A percentile compares a stretch with the other conserved stretches of the same genome.
phyloP scores from a whole-genome alignment of 2,113 vertebrate species.

The Coptodon bakossiorum region DNA sequence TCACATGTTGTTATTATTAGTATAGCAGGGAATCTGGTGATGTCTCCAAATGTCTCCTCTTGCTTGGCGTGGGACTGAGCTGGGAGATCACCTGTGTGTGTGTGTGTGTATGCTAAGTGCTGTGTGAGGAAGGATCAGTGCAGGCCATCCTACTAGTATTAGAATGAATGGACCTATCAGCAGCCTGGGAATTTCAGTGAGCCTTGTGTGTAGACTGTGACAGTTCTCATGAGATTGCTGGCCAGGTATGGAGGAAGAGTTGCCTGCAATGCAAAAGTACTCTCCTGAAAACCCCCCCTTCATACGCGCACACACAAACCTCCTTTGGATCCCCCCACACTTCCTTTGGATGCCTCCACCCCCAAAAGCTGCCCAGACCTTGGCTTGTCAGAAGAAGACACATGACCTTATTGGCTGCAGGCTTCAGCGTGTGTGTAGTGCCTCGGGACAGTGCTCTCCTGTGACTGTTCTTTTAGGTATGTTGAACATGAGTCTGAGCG shows the following conservation, averaged over 20 bases:
- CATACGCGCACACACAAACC: accelerated
- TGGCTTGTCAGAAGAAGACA: constrained; percentile 45
- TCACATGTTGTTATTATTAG: neutral
- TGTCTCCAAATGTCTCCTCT: neutral
- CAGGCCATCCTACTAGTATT: neutral
- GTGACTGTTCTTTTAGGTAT: neutral
- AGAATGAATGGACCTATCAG: neutral
- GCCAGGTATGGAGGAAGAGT: neutral
- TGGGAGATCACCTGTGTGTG: neutral
- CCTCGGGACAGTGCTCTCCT: neutral
- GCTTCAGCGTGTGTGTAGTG: constrained; percentile 17
- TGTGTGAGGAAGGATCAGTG: neutral
- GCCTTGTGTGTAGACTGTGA: neutral
- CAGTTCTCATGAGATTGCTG: constrained; percentile 1
- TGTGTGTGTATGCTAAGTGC: neutral
- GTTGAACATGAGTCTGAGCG: neutral
- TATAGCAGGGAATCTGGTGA: neutral
- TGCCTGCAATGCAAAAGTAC: neutral
- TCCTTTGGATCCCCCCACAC: neutral
- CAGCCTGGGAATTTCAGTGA: neutral
- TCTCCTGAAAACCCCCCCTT: neutral
- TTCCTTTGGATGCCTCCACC: neutral
- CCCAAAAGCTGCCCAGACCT: neutral
- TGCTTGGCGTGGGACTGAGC: neutral
- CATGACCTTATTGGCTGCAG: constrained; percentile 24